Base-by-base conservation (phyloP, 1,140 invertebrate genomes). In the Lepidurus apus region DNA sequence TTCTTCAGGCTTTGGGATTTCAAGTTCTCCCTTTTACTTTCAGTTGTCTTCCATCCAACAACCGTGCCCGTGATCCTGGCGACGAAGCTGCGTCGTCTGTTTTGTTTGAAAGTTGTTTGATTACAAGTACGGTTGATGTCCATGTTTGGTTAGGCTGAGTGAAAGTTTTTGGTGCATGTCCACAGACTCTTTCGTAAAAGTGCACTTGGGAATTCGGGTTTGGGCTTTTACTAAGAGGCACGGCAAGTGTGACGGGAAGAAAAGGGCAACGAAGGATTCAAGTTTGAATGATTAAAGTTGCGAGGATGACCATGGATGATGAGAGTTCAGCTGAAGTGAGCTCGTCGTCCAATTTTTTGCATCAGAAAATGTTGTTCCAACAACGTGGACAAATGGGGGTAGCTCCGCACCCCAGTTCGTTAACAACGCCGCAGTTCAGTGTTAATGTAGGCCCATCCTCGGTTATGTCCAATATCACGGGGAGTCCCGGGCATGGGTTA, bases 311-410 rank as follows among this genome's bases (percentile, higher is more conserved):
- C 42, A 88, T 90, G 86, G 87, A 89, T 76, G 90, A 91, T 84
- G 91, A 92, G 83, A 89, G 90, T 84, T 91, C 90, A 74, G 89
- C 91, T 65, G 91, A 92, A 85, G 91, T 92, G 82, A 91, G 91
- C 24, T 91, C 91, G 47, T 84, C 84, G 21, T 91, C 90, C 73
- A 87, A 75, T 44, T 75, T 43, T 24, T 44, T 44, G 13, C n/a
- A 75, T 75, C 74, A 75, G 24, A 75, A 75, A 17, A 75, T 42
- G 42, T 13, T 77, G 75, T 77, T 77, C 17, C 43, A 47, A 34
- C 43, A 77, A 45, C 47, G 47, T n/a, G 24, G 43, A 47, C 76
- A 77, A 77, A 47, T 77, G 45, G 44, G 76, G 76, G 42, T 65
- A 13, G 76, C 42, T 43, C 75, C 13, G 43, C 53, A 65, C 53